Conservation (phyloP, 2,888 invertebrate genomes). For the Drosophila mettleri region DNA sequence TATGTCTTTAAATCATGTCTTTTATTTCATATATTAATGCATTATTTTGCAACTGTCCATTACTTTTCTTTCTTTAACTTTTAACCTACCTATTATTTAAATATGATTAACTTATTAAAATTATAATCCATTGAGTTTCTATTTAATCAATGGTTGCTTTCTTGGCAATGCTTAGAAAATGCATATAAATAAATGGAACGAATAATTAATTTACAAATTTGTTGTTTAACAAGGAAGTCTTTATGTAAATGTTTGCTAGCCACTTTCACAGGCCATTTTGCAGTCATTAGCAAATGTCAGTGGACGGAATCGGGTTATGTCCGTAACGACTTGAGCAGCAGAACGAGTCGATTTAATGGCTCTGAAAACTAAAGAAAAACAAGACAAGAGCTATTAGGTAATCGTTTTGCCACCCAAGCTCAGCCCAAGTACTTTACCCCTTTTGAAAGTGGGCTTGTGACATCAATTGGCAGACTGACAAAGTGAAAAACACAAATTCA, state of each 20-base stretch:
- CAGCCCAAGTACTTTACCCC: constrained; percentile 1
- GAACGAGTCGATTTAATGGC: constrained; percentile 17
- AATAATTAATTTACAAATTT: constrained; percentile 26
- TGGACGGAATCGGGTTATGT: constrained; percentile 18
- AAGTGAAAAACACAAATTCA: not conserved
- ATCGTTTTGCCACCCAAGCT: constrained; percentile 19
- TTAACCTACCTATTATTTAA: too few species aligned
- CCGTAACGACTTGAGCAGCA: constrained; percentile 18
- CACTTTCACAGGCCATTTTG: constrained; percentile 30
- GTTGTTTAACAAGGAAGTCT: constrained; percentile 27
- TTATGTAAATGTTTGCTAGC: constrained; percentile 17
- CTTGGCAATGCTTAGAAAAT: constrained; percentile 3
- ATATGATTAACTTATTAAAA: too few species aligned
- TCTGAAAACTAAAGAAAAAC: constrained; percentile 20
- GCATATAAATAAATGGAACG: constrained; percentile 14
- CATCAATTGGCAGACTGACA: constrained; percentile 2
- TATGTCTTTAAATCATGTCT: too few species aligned
- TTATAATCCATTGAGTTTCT: constrained; percentile 8
- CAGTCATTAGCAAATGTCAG: constrained; percentile 35
- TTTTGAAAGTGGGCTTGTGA: constrained; percentile 9
- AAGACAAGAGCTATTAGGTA: constrained; percentile 21
- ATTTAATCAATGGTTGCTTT: constrained; percentile 5
- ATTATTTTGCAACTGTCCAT: not conserved
- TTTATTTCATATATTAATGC: not conserved
- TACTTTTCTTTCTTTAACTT: not conserved